A percentile compares a stretch with the other conserved stretches of the same genome.
These are phyloP conservation scores for Carlito syrichta DNA, from an alignment of 2,113 vertebrate genomes.

Conservation along the genomic window DNA sequence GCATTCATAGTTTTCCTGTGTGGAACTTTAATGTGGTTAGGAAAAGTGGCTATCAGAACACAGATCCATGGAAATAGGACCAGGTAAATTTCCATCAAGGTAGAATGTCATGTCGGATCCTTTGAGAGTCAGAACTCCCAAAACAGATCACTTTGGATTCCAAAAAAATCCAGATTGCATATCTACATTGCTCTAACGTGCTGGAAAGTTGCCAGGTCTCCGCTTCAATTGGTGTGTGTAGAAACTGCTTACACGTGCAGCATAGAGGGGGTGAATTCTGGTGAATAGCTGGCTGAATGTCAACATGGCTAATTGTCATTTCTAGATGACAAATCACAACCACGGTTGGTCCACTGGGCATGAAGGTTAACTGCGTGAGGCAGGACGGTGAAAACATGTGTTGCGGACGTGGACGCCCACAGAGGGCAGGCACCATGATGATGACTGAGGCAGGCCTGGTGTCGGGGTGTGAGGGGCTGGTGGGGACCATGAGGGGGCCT, in stretches of 20 bases:
- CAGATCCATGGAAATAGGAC: neutral
- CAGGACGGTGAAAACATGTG: neutral
- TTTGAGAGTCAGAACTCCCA: neutral
- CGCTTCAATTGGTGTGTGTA: neutral
- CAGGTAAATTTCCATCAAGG: neutral
- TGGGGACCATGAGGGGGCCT: fast-evolving
- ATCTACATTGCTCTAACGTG: neutral
- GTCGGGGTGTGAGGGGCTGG: neutral
- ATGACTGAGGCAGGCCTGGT: neutral
- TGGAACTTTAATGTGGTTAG: neutral
- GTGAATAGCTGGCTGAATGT: neutral
- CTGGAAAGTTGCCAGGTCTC: neutral
- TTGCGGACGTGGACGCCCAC: neutral
- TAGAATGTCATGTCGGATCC: neutral
- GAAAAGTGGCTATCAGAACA: neutral
- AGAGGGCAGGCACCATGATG: neutral
- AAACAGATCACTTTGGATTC: neutral
- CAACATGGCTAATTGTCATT: neutral
- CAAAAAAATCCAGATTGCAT: neutral
- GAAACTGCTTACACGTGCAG: constrained; percentile 23
- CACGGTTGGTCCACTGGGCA: neutral
- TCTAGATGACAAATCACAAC: neutral
- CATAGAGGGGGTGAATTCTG: neutral
- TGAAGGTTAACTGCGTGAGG: neutral
- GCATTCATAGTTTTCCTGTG: neutral